A percentile compares a stretch with the other conserved stretches of the same genome.
Evolutionary conservation across 2,113 vertebrate species (phyloP).

Genomic region (Pao palembangensis): DNA sequence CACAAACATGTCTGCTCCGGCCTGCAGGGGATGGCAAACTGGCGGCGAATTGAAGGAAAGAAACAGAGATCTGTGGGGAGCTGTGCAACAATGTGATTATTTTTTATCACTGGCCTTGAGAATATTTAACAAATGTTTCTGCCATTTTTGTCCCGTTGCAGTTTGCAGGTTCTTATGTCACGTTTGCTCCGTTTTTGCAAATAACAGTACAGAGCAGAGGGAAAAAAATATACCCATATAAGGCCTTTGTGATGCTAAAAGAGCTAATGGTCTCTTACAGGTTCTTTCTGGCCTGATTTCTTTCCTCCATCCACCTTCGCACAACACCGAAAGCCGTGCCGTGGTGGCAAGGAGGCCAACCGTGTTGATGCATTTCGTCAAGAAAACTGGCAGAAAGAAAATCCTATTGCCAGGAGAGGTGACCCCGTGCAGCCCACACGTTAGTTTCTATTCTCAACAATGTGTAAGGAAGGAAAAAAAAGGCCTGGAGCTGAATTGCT

Average conservation of each 20-base stretch:
- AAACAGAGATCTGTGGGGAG: slow-evolving; percentile 7
- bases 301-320: slow-evolving; percentile 8
- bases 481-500: slow-evolving; percentile 28
- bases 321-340: background rate
- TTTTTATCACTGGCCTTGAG: slow-evolving; percentile 9
- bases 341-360: background rate
- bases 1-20: slow-evolving; percentile 13
- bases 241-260: too few species aligned
- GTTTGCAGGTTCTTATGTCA: background rate
- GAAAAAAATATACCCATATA: too few species aligned
- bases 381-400: slow-evolving; percentile 7
- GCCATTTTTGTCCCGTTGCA: background rate
- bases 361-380: background rate
- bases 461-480: slow-evolving; percentile 37
- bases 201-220: too few species aligned
- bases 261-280: too few species aligned
- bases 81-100: slow-evolving; percentile 5
- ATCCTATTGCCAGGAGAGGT: slow-evolving; percentile 26
- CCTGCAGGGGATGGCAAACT: slow-evolving; percentile 42
- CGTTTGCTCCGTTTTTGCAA: slow-evolving; percentile 3
- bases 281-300: background rate
- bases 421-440: slow-evolving; percentile 49
- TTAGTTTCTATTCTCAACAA: slow-evolving; percentile 43
- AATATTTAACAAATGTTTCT: background rate
- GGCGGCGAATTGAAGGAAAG: slow-evolving; percentile 24